A percentile compares a stretch with the other conserved stretches of the same genome.
Evolutionary conservation across 2,113 vertebrate species (phyloP).

Genomic region (Aix galericulata): DNA sequence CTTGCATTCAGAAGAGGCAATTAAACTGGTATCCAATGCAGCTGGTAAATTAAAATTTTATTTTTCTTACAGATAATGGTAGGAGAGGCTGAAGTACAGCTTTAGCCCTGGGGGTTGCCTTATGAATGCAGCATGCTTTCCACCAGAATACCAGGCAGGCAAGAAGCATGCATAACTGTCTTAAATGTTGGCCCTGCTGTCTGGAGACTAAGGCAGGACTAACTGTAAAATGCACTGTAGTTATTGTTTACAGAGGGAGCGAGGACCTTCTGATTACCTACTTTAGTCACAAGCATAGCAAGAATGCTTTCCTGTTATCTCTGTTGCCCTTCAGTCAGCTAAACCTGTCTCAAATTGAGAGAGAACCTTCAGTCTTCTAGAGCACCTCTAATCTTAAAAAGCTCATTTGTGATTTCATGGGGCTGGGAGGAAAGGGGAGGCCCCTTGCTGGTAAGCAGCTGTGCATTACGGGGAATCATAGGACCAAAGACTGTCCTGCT

Average conservation of each 20-base stretch:
- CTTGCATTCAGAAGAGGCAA: rapidly evolving
- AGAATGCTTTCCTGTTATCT: neutral
- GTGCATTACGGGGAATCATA: too few species aligned
- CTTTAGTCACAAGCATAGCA: neutral
- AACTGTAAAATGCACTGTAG: rapidly evolving
- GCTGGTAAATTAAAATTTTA: neutral
- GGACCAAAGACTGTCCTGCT: too few species aligned
- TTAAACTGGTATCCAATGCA: neutral
- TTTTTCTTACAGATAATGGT: neutral
- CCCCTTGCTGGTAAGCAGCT: too few species aligned
- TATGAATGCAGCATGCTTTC: rapidly evolving
- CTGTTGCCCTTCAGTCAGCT: neutral
- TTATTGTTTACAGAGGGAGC: neutral
- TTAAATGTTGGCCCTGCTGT: too few species aligned
- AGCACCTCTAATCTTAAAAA: neutral
- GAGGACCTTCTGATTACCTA: rapidly evolving
- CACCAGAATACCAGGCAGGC: neutral
- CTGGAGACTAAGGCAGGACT: neutral
- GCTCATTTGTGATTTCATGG: neutral
- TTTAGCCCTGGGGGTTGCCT: neutral
- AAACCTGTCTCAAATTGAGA: neutral
- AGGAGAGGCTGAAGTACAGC: neutral
- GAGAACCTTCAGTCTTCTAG: neutral
- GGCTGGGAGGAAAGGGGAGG: too few species aligned
- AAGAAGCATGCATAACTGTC: rapidly evolving